A percentile compares a stretch with the other conserved stretches of the same genome.
Conservation (phyloP, 2,888 invertebrate genomes). For the Prosapia bicincta region DNA sequence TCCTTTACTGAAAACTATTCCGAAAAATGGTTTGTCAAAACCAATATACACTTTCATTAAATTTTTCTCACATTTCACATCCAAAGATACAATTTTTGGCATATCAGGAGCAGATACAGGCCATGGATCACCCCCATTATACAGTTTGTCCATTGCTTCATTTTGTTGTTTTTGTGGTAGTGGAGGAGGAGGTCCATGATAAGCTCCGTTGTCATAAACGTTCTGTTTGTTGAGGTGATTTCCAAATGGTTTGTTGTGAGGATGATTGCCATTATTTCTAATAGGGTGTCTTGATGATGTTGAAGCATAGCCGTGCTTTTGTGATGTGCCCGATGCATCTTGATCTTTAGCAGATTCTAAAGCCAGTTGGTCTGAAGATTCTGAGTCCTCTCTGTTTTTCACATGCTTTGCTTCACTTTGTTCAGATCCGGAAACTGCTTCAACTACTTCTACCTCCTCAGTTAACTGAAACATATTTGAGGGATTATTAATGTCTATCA, state of each 20-base stretch:
- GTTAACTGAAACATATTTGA: conserved; percentile 33
- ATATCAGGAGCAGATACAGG: conserved; percentile 84
- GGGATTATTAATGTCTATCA: too few species aligned
- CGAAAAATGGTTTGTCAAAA: conserved; percentile 92
- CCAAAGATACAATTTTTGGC: conserved; percentile 88
- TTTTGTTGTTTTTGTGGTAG: conserved; percentile 46
- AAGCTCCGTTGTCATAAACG: conserved; percentile 58
- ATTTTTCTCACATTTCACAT: conserved; percentile 94
- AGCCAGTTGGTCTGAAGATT: conserved; percentile 40
- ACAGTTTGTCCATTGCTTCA: conserved; percentile 41
- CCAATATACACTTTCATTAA: conserved; percentile 94
- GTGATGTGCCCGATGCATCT: conserved; percentile 29
- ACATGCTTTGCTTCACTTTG: conserved; percentile 22
- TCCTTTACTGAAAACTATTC: conserved; percentile 93
- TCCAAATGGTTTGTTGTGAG: conserved; percentile 19
- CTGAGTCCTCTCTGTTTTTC: conserved; percentile 24
- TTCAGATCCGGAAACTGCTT: conserved; percentile 34
- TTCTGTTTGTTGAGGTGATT: conserved; percentile 39
- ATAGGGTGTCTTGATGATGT: conserved; percentile 19
- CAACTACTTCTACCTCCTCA: conserved; percentile 38
- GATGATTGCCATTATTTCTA: conserved; percentile 7
- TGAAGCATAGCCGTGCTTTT: conserved; percentile 17
- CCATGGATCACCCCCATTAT: conserved; percentile 68
- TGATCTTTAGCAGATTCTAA: conserved; percentile 35
- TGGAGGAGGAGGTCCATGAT: conserved; percentile 54